These are phyloP conservation scores for Bathynomus jamesi DNA, from an alignment of 1,140 invertebrate species.

Conservation along the genomic window DNA sequence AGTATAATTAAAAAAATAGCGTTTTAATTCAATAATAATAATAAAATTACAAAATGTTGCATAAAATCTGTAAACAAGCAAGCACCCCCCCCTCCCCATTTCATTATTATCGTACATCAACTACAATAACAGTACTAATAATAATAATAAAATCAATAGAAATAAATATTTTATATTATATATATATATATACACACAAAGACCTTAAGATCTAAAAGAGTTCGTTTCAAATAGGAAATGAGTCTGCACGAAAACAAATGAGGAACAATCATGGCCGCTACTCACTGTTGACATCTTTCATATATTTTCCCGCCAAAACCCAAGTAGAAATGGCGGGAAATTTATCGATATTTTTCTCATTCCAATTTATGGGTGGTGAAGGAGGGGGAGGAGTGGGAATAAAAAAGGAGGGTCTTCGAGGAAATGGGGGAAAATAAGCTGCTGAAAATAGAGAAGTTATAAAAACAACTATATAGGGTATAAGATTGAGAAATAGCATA, in stretches of 20 bases:
- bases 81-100: no score
- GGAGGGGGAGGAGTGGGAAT: background rate
- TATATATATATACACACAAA: background rate
- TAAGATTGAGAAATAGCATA: no score
- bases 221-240: constrained; percentile 1
- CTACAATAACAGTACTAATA: no score
- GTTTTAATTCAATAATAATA: no score
- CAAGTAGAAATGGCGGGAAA: background rate
- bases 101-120: no score
- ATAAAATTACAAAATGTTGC: no score
- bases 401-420: background rate
- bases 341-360: background rate
- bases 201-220: background rate
- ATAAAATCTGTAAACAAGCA: no score
- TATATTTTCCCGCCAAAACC: background rate
- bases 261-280: background rate
- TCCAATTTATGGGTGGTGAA: background rate
- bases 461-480: background rate
- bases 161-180: no score
- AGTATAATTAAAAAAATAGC: no score
- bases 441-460: background rate
- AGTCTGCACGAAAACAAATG: background rate
- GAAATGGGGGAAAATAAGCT: no score
- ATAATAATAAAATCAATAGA: no score
- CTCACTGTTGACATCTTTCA: constrained; percentile 1